These are phyloP conservation scores for Epirrhoe tristata DNA, from an alignment of 2,888 invertebrate species.

Conservation along the genomic window DNA sequence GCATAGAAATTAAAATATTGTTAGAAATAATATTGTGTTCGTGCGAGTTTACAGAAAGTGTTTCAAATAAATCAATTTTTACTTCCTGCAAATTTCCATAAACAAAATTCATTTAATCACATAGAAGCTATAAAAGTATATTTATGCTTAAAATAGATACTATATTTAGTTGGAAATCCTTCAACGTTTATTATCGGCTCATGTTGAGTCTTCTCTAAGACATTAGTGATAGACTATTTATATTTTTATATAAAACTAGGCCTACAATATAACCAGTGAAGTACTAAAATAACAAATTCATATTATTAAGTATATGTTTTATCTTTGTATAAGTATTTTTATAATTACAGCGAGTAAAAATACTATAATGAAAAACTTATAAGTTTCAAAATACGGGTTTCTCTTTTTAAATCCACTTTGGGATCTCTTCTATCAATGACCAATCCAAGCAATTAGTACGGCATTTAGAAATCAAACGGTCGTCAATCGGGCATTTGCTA, in stretches of 20 bases:
- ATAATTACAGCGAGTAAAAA: not conserved
- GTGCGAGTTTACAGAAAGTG: too few relatives aligned
- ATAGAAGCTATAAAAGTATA: conserved; percentile 12
- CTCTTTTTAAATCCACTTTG: not conserved
- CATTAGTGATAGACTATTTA: conserved; percentile 11
- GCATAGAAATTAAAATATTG: not conserved
- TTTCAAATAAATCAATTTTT: too few relatives aligned
- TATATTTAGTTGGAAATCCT: conserved; percentile 60
- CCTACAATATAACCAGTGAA: not conserved
- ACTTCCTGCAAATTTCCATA: not conserved
- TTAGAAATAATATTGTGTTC: too few relatives aligned
- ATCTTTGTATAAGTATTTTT: not conserved
- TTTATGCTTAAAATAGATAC: conserved; percentile 17
- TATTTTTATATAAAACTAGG: not conserved
- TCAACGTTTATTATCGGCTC: conserved; percentile 69
- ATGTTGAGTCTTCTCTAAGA: conserved; percentile 71
- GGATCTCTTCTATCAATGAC: not conserved
- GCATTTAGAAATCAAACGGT: conserved; percentile 10
- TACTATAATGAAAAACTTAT: too few relatives aligned
- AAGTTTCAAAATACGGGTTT: too few relatives aligned
- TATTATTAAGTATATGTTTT: too few relatives aligned
- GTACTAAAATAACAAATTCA: not conserved
- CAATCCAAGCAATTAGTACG: conserved; percentile 6
- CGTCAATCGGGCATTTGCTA: conserved; percentile 8
- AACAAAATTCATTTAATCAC: not conserved